Conservation (phyloP, 2,888 invertebrate genomes). For the Eristalis tenax region DNA sequence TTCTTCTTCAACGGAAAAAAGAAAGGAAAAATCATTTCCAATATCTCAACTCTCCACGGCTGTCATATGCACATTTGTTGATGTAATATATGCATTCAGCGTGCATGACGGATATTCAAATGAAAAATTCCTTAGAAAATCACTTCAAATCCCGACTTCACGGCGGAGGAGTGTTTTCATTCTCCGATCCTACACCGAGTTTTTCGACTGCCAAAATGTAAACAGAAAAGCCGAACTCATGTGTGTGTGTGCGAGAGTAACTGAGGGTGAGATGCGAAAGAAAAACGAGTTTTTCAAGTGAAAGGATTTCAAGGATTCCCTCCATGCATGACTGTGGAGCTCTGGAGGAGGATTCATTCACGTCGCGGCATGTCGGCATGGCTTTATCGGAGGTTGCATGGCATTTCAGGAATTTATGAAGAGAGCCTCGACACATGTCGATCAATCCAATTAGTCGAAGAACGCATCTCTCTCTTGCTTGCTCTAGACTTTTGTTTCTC, state of each 20-base stretch:
- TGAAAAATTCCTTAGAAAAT: conserved; percentile 70
- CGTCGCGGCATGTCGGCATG: conserved; percentile 27
- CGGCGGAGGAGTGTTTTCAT: conserved; percentile 25
- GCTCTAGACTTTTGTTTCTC: conserved; percentile 49
- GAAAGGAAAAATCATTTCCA: conserved; percentile 63
- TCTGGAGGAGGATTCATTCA: background rate
- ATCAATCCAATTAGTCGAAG: conserved; percentile 65
- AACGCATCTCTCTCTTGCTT: conserved; percentile 29
- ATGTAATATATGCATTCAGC: conserved; percentile 67
- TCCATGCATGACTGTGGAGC: background rate
- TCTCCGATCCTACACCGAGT: background rate
- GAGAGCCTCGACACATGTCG: conserved; percentile 33
- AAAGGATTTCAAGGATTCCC: conserved; percentile 61
- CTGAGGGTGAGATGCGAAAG: background rate
- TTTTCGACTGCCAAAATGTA: conserved; percentile 63
- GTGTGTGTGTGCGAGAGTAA: background rate
- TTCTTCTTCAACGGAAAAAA: background rate
- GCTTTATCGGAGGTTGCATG: conserved; percentile 43
- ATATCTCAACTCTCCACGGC: conserved; percentile 59
- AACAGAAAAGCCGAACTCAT: conserved; percentile 40
- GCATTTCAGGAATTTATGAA: conserved; percentile 38
- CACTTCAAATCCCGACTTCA: conserved; percentile 61
- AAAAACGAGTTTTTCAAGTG: conserved; percentile 32
- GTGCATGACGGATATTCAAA: conserved; percentile 71
- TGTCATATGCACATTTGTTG: conserved; percentile 70